Conservation (phyloP, 2,797 vertebrate genomes). For the Fistularia tabacaria region DNA sequence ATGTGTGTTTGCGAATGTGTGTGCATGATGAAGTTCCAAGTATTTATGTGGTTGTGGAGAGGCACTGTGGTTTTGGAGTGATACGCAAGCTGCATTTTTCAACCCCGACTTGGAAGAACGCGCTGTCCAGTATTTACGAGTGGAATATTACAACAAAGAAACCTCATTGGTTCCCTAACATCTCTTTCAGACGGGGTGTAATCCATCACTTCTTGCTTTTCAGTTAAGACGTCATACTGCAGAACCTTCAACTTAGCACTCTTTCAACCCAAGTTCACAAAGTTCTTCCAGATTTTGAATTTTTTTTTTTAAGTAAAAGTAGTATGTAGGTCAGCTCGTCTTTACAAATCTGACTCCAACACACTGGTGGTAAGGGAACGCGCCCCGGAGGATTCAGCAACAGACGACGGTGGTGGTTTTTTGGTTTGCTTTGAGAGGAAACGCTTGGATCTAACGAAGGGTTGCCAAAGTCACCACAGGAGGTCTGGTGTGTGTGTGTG, state of each 20-base stretch:
- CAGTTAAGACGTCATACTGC: slow-evolving; percentile 23
- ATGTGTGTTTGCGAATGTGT: slow-evolving; percentile 15
- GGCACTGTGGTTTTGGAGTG: slow-evolving; percentile 36
- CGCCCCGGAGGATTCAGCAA: slow-evolving; percentile 59
- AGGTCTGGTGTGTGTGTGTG: slow-evolving; percentile 52
- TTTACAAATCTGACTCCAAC: slow-evolving; percentile 68
- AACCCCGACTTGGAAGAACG: slow-evolving; percentile 15
- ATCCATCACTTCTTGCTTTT: slow-evolving; percentile 22
- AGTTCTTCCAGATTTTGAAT: slow-evolving; percentile 44
- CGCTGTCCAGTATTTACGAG: slow-evolving; percentile 15
- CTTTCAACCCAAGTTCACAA: slow-evolving; percentile 54
- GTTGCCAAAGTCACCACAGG: slow-evolving; percentile 67
- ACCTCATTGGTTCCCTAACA: slow-evolving; percentile 2
- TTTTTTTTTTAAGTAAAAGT: slow-evolving; percentile 46
- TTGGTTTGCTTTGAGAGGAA: slow-evolving; percentile 70
- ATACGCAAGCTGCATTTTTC: slow-evolving; percentile 39
- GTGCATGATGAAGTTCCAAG: slow-evolving; percentile 21
- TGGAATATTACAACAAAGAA: slow-evolving; percentile 5
- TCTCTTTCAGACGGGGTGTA: neutral
- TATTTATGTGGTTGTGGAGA: slow-evolving; percentile 40
- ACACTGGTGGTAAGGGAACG: slow-evolving; percentile 68
- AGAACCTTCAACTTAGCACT: slow-evolving; percentile 22
- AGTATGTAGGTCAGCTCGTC: slow-evolving; percentile 73
- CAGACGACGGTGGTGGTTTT: slow-evolving; percentile 64
- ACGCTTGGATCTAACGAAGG: slow-evolving; percentile 69